Base-by-base conservation (phyloP, 1,140 invertebrate genomes). In the Mizuhopecten yessoensis region DNA sequence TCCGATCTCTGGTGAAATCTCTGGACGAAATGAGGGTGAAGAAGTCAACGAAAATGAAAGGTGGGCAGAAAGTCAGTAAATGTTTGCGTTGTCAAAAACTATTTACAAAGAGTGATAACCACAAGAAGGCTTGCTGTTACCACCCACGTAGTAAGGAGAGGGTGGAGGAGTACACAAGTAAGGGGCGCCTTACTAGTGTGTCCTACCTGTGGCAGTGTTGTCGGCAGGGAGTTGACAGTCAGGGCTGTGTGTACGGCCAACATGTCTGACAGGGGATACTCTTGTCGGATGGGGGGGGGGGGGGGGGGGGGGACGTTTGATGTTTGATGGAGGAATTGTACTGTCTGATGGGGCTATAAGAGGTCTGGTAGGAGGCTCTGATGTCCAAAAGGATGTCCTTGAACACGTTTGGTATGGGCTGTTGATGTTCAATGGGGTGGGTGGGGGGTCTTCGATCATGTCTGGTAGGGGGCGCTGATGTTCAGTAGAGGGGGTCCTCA, bases 31-130 rank as follows among this genome's bases (percentile, higher is more conserved):
- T 93, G 33, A 92, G 94, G 34, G 87, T 57, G 15, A 33, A 87
- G 34, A 88, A 93, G 39, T 45, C 87, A 33, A 90, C 88, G n/a
- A 93, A 93, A 92, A 89, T 90, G 75, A 91, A 93, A 91, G 75
- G 97, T 98, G 95, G 97, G 98, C 57, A 75, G 57, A 98, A 97
- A 96, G 97, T 96, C n/a, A 93, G 94, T 39, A 95, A 97, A 97
- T 96, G 94, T 90, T 91, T 96, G 34, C 89, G 96, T 20, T 96
- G 96, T 92, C 95, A 95, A 91, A 95, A 94, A 91, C 88, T 96
- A 36, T 96, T 95, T 92, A 94, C 92, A 0, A 36, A 93, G 15
- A 94, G 94, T 75, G 96, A 96, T 92, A 96, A 96, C 87, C 96
- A 96, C 91, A 95, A 96, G 87, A 93, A 95, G 90, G 94, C 95